Evolutionary conservation across 2,888 invertebrate genomes (phyloP), one percentile per base, ranked within the genome.

Genomic region (Oscheius sp.): DNA sequence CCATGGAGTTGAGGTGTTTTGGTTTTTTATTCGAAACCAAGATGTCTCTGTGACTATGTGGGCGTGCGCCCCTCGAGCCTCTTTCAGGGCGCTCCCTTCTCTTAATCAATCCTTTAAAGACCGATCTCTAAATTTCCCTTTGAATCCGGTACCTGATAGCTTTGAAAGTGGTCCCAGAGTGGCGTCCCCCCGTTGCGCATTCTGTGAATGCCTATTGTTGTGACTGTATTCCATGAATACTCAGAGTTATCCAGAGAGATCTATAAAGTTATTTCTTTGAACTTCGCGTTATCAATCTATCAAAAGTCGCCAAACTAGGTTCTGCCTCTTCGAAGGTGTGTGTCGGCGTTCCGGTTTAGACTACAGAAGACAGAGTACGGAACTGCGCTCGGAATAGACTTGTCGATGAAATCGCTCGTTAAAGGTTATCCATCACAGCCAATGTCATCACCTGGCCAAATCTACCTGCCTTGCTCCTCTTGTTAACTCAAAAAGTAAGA

Each of bases 121-220:
- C 25, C 29, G 65, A 52, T 50, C 53, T 65, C 65, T 52, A 53
- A 61, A 39, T 5, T 45, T 15, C 42, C 61, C 31, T 31, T 12
- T n/a, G 58, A 45, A 25, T 45, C 61, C 29, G 42, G 61, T 45
- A 45, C 33, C 20, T 50, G 34, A 69, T 61, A 74, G 74, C 75
- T 75, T 76, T 73, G 73, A 73, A 76, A 76, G 74, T 74, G 74
- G 74, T 72, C 53, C 66, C n/a, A 25, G 61, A 45, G 45, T 42
- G 45, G 61, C 61, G 23, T 25, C 25, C 42, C 39, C 42, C 42
- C 23, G 27, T 42, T 58, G 8, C 61, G 45, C 61, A 61, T 61
- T 61, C 61, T 31, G 61, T 61, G 61, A 61, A 61, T 61, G 61
- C n/a, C n/a, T 61, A 5, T 33, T 65, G 65, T 52, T 65, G 65